A percentile compares a stretch with the other conserved stretches of the same genome.
Conservation (phyloP, 2,113 vertebrate genomes). For the Lampris incognitus region DNA sequence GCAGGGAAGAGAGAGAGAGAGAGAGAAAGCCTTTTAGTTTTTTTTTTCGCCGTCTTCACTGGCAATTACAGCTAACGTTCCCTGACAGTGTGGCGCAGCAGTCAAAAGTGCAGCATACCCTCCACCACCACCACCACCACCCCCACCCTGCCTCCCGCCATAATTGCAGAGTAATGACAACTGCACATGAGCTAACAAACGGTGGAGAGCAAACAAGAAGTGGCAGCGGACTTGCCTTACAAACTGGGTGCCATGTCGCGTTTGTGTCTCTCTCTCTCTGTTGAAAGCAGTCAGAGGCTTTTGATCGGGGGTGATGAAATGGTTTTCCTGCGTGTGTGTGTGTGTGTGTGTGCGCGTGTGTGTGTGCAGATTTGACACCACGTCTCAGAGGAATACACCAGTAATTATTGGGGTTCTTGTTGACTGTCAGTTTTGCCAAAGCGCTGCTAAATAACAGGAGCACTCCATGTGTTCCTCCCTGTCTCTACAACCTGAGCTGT, state of each 20-base stretch:
- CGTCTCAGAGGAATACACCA: constrained; percentile 50
- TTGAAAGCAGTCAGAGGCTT: constrained; percentile 26
- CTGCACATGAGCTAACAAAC: constrained; percentile 47
- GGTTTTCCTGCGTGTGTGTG: background rate
- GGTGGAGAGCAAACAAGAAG: constrained; percentile 59
- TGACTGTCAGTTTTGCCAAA: constrained; percentile 41
- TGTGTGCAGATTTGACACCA: constrained; percentile 36
- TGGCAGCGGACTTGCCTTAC: constrained; percentile 63
- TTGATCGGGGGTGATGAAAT: constrained; percentile 36
- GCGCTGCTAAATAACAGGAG: constrained; percentile 36
- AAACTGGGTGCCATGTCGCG: constrained; percentile 52
- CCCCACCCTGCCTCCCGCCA: background rate
- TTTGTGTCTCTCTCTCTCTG: constrained; percentile 55
- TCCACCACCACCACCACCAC: background rate
- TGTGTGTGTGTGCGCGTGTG: constrained; percentile 1
- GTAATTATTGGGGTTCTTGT: constrained; percentile 44
- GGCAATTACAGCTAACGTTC: constrained; percentile 69
- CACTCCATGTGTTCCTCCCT: constrained; percentile 27
- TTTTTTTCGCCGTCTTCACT: constrained; percentile 53
- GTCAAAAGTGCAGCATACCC: constrained; percentile 63
- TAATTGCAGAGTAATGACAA: constrained; percentile 73
- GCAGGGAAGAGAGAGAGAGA: constrained; percentile 23
- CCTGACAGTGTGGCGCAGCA: constrained; percentile 61
- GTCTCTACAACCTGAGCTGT: constrained; percentile 1
- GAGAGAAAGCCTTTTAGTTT: constrained; percentile 1